phyloP scores from a whole-genome alignment of 2,797 vertebrate species.

The Xyrichtys novacula region DNA sequence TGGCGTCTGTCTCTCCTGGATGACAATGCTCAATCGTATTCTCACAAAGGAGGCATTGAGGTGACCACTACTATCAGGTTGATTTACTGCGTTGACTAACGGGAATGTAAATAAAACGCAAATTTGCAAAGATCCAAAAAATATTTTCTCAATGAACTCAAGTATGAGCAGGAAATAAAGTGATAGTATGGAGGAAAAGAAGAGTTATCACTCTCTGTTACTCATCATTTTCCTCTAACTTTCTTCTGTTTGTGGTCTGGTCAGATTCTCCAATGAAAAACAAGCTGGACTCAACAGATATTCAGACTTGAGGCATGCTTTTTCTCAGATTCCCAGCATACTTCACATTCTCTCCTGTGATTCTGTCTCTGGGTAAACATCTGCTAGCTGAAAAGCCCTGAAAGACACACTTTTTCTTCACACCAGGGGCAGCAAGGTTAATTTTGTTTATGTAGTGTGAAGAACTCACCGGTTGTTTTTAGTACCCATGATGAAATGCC shows the following conservation, averaged over 20 bases:
- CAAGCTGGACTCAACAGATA: slow-evolving; percentile 47
- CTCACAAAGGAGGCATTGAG: slow-evolving; percentile 56
- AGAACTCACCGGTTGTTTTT: slow-evolving; percentile 43
- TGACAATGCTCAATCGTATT: slow-evolving; percentile 68
- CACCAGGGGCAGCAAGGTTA: slow-evolving; percentile 28
- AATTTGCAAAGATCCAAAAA: neutral
- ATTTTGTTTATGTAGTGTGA: slow-evolving; percentile 26
- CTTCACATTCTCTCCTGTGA: slow-evolving; percentile 69
- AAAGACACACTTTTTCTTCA: slow-evolving; percentile 29
- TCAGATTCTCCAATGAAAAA: slow-evolving; percentile 17
- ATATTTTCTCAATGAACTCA: neutral
- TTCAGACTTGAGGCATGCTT: slow-evolving; percentile 55
- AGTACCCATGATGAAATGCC: slow-evolving; percentile 16
- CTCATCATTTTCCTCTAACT: neutral
- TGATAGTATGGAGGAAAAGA: slow-evolving; percentile 6
- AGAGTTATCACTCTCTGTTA: neutral
- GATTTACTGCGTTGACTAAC: slow-evolving; percentile 34
- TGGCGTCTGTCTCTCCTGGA: slow-evolving; percentile 72
- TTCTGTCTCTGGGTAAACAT: slow-evolving; percentile 63
- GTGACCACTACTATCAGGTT: slow-evolving; percentile 59
- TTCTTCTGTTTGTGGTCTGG: slow-evolving; percentile 17
- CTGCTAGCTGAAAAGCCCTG: slow-evolving; percentile 37
- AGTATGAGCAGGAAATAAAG: neutral
- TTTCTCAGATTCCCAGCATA: slow-evolving; percentile 68
- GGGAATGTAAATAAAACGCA: slow-evolving; percentile 31